Conservation (phyloP, 2,797 vertebrate genomes). For the Lacerta bilineata region DNA sequence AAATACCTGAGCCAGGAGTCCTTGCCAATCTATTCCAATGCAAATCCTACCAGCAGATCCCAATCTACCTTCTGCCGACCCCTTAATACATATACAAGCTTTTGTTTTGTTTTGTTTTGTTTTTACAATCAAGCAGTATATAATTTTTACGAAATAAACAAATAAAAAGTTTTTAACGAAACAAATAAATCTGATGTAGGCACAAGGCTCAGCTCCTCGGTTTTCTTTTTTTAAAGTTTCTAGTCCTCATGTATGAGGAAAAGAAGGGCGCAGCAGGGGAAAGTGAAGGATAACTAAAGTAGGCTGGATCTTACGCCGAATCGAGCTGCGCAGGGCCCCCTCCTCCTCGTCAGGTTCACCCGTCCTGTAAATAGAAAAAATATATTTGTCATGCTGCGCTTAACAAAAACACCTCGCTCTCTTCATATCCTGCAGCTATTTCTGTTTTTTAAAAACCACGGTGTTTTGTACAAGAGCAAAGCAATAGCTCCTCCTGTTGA, state of each 20-base stretch:
- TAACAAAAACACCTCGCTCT: background rate
- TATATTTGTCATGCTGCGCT: background rate
- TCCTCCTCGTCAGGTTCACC: constrained; percentile 81
- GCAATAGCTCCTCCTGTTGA: constrained; percentile 1
- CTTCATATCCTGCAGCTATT: background rate
- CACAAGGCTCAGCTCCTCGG: no score
- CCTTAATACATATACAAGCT: no score
- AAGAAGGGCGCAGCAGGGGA: background rate
- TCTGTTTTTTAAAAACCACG: background rate
- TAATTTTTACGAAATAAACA: no score
- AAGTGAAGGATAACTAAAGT: background rate
- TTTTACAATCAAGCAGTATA: no score
- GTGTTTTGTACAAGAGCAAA: background rate
- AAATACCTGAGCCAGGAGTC: no score
- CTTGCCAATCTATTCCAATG: no score
- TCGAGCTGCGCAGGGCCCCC: constrained; percentile 77
- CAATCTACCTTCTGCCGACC: no score
- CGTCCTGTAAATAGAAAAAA: constrained; percentile 69
- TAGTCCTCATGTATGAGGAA: background rate
- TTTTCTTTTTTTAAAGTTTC: no score
- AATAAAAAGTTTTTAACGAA: no score
- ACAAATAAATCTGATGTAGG: no score
- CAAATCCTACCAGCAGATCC: no score
- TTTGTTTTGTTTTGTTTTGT: no score
- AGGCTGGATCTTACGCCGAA: constrained; percentile 77